phyloP scores from a whole-genome alignment of 2,888 invertebrate species.

The Priocnemis perturbator region DNA sequence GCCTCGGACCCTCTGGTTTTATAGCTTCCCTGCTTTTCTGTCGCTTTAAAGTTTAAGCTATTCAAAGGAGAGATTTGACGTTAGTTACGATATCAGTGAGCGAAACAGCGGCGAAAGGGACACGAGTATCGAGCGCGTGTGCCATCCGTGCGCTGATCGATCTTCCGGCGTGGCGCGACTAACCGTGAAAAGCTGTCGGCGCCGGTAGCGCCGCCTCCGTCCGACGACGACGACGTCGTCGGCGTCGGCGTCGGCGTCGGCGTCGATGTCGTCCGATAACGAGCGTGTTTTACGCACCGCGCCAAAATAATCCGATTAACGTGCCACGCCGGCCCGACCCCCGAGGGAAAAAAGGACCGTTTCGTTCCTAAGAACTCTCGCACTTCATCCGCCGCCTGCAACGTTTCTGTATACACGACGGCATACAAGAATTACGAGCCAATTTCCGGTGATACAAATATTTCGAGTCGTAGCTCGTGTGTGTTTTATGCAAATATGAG shows the following conservation, averaged over 20 bases:
- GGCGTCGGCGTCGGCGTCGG: conserved; percentile 24
- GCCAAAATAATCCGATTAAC: conserved; percentile 61
- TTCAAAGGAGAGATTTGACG: too few species aligned
- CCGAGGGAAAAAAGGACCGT: conserved; percentile 20
- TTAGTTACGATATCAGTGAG: too few species aligned
- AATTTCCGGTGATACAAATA: too few species aligned
- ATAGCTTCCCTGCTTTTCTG: too few species aligned
- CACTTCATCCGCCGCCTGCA: too few species aligned
- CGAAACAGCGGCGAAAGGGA: too few species aligned
- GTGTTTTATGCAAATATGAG: too few species aligned
- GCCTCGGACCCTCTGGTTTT: too few species aligned
- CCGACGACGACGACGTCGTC: conserved; percentile 26
- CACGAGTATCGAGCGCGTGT: neutral
- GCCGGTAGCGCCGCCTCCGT: conserved; percentile 43
- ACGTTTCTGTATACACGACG: too few species aligned
- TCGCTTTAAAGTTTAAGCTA: too few species aligned
- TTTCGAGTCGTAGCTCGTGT: too few species aligned
- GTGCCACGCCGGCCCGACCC: conserved; percentile 26
- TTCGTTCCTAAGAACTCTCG: conserved; percentile 4
- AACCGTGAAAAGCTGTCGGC: conserved; percentile 57
- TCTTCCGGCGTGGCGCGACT: conserved; percentile 57
- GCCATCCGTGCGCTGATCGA: conserved; percentile 51
- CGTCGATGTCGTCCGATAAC: conserved; percentile 44
- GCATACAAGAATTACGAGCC: too few species aligned
- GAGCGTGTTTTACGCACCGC: conserved; percentile 57